Percentiles rank a stretch among this genome's conserved stretches.
Conservation (phyloP, 2,888 invertebrate genomes). For the Plusia festucae region DNA sequence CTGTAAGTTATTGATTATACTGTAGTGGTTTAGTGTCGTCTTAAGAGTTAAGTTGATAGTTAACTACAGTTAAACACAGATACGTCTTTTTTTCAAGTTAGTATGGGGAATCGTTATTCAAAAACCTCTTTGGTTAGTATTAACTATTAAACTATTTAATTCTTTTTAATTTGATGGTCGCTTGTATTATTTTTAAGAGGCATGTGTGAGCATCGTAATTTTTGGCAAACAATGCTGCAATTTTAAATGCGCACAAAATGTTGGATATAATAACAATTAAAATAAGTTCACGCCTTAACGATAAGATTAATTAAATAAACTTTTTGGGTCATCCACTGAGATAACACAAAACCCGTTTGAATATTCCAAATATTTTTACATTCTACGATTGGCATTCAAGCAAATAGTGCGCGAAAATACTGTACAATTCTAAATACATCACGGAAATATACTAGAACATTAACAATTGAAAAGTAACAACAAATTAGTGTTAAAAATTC, state of each 20-base stretch:
- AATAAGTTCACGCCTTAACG: neutral
- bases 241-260: neutral
- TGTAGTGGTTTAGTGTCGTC: neutral
- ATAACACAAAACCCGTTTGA: neutral
- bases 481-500: constrained; percentile 64
- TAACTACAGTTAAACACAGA: neutral
- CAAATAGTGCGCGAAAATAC: constrained; percentile 40
- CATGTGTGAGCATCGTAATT: neutral
- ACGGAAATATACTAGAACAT: constrained; percentile 40
- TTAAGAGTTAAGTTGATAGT: neutral
- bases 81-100: too few relatives aligned
- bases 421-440: constrained; percentile 7
- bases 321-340: constrained; percentile 4
- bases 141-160: constrained; percentile 22
- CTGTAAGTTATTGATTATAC: neutral
- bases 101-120: neutral
- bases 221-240: neutral
- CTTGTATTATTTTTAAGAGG: neutral
- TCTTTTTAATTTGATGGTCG: neutral
- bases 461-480: constrained; percentile 39
- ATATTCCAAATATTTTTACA: neutral
- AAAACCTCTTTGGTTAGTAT: neutral
- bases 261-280: constrained; percentile 1
- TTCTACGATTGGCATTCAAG: neutral
- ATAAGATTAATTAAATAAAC: neutral